Conservation (phyloP, 2,797 vertebrate genomes). For the Amazona finschi region DNA sequence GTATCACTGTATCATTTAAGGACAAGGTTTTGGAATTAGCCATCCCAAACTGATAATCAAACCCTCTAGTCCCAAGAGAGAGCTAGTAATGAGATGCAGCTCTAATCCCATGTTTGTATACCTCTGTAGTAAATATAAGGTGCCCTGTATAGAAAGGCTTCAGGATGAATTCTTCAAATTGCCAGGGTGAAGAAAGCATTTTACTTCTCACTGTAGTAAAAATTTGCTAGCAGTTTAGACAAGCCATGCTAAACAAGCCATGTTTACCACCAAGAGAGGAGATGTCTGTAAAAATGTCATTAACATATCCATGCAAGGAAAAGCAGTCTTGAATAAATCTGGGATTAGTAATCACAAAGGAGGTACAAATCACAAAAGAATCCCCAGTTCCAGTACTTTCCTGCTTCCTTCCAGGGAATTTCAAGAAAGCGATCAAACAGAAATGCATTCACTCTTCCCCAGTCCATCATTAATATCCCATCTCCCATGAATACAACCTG, state of each 20-base stretch:
- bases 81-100: background rate
- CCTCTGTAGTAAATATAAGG: background rate
- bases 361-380: background rate
- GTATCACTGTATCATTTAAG: background rate
- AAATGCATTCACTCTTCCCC: background rate
- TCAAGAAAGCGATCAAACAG: background rate
- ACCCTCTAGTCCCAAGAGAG: background rate
- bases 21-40: background rate
- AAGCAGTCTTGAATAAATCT: background rate
- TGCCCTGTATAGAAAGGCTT: background rate
- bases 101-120: background rate
- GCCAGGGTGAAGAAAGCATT: background rate
- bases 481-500: background rate
- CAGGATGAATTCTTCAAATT: background rate
- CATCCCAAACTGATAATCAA: background rate
- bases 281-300: background rate
- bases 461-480: background rate
- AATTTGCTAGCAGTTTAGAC: background rate
- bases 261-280: background rate
- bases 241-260: background rate
- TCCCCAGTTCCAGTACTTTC: background rate
- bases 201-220: background rate
- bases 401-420: background rate
- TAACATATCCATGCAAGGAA: background rate
- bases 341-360: background rate